phyloP scores from a whole-genome alignment of 2,797 vertebrate genomes.

The Sebastiscus albofasciatus region DNA sequence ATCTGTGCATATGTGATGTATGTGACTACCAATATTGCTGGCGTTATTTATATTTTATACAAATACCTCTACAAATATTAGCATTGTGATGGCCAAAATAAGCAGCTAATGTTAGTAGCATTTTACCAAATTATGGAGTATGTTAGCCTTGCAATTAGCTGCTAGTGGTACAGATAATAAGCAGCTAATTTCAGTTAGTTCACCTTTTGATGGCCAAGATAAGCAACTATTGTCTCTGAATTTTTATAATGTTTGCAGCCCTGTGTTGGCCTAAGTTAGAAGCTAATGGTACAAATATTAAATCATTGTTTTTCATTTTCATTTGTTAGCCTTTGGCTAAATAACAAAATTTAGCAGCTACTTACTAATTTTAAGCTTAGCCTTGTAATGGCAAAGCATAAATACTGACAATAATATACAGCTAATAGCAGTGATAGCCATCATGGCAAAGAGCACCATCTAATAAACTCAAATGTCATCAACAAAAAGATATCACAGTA shows the following conservation, averaged over 20 bases:
- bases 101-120: not conserved
- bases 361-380: not conserved
- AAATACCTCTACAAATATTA: not conserved
- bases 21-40: not conserved
- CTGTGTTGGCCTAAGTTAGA: too few relatives aligned
- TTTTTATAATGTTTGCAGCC: too few relatives aligned
- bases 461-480: not conserved
- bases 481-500: not conserved
- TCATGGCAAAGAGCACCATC: not conserved
- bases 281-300: not conserved
- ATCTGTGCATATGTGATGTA: not conserved
- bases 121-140: not conserved
- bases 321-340: not conserved
- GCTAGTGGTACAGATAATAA: too few relatives aligned
- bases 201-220: too few relatives aligned
- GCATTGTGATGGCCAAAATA: not conserved
- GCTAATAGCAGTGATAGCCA: not conserved
- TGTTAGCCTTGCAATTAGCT: not conserved
- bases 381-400: not conserved
- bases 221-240: too few relatives aligned
- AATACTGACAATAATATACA: not conserved
- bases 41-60: not conserved
- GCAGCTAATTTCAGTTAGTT: too few relatives aligned
- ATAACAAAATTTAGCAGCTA: not conserved
- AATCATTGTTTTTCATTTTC: not conserved